phyloP scores from a whole-genome alignment of 1,140 invertebrate species.

The Hylaeus volcanicus region DNA sequence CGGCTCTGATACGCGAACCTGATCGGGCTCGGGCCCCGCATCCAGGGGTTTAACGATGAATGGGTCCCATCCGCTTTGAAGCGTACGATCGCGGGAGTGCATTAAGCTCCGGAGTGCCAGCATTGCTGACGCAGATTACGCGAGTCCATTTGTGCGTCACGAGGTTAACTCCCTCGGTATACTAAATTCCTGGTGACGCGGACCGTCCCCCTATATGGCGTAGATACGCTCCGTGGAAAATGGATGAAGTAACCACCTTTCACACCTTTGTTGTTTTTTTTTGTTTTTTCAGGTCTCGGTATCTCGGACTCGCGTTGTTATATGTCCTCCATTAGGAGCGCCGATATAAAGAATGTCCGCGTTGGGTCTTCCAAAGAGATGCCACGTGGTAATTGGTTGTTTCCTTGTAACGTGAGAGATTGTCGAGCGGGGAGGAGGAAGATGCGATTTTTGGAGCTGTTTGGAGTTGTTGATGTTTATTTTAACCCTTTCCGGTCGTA shows the following conservation, averaged over 20 bases:
- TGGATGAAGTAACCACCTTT: constrained; percentile 38
- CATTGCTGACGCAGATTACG: constrained; percentile 31
- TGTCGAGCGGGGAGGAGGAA: too few species aligned
- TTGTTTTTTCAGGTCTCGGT: neutral
- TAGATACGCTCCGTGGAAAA: constrained; percentile 18
- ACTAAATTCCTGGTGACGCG: constrained; percentile 39
- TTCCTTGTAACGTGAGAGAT: too few species aligned
- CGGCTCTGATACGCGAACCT: neutral
- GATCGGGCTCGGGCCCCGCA: neutral
- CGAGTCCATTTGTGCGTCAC: constrained; percentile 33
- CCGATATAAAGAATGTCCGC: neutral
- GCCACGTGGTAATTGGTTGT: too few species aligned
- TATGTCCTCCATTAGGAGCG: constrained; percentile 13
- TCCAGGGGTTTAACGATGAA: constrained; percentile 26
- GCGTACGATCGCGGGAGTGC: constrained; percentile 8
- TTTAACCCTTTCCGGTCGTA: too few species aligned
- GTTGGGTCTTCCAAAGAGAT: too few species aligned
- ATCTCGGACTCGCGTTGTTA: constrained; percentile 7
- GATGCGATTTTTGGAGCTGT: too few species aligned
- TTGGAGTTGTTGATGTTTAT: too few species aligned
- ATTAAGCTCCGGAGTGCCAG: constrained; percentile 22
- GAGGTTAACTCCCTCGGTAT: constrained; percentile 16
- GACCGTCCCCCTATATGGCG: neutral
- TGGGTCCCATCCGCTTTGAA: constrained; percentile 15
- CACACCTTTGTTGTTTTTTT: constrained; percentile 3